Evolutionary conservation across 2,797 vertebrate species (phyloP), one percentile per base, ranked within the genome.

Genomic region (Pangasius mekongensis): DNA sequence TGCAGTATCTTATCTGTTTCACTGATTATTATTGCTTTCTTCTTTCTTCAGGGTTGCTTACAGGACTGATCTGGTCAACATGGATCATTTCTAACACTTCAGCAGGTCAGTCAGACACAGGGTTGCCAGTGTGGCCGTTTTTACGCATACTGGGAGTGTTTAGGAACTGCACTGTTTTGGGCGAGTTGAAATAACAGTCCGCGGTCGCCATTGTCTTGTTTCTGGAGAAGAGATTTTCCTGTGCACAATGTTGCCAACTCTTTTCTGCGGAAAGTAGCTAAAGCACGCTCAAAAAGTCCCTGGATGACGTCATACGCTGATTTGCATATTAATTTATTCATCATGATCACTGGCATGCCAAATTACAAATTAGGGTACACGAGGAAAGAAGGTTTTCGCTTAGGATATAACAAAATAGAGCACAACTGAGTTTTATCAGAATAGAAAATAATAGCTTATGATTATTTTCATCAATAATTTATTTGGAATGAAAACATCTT

Each of bases 51-150:
- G n/a, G 52, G 71, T 20, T 81, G 16, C 66, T 89, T 1, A 54
- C 30, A 1, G 77, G 71, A n/a, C 27, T 86, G 64, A 58, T 87
- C 71, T 89, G 7, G 4, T 86, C 56, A 80, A 49, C 78, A 43
- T 39, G 27, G 84, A n/a, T 74, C 43, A 52, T 83, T 24, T 49
- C 18, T 39, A 36, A 71, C 52, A 6, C 80, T 67, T 66, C 71
- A 33, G 71, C 64, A 87, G 91, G 90, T 91, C 9, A 89, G 91
- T 89, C 24, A 2, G 24, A 30, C 33, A 4, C 30, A 0, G 66
- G 30, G 83, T 58, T 39, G 83, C 54, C 84, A 56, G 30, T 39
- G 52, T 67, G 47, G n/a, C 0, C 2, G 16, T 14, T 84, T 69
- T 24, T 9, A 47, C 3, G 9, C 13, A 0, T n/a, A 9, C 11